A percentile compares a stretch with the other conserved stretches of the same genome.
Conservation (phyloP, 1,140 invertebrate genomes). For the Hermetia illucens region DNA sequence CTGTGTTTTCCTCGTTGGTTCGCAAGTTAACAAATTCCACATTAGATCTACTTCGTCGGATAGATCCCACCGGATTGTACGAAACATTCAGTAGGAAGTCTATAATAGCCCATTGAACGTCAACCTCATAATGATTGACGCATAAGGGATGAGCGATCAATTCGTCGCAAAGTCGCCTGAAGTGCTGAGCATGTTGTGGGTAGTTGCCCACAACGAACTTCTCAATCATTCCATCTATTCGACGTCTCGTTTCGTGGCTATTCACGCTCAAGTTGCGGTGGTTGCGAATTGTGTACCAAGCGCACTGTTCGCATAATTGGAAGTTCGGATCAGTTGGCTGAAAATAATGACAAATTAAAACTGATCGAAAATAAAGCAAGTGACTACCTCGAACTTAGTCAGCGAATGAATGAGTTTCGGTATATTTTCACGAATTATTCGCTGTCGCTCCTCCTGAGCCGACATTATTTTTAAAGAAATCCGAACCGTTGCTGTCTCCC, state of each 20-base stretch:
- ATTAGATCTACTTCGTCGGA: slow-evolving; percentile 9
- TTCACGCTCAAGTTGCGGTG: slow-evolving; percentile 13
- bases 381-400: slow-evolving; percentile 11
- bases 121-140: slow-evolving; percentile 11
- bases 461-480: too few species aligned
- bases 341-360: neutral
- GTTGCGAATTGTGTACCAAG: slow-evolving; percentile 11
- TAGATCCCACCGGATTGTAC: slow-evolving; percentile 15
- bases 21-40: neutral
- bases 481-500: too few species aligned
- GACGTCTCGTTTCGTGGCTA: slow-evolving; percentile 12
- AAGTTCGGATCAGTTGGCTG: slow-evolving; percentile 8
- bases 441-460: slow-evolving; percentile 2
- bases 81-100: slow-evolving; percentile 19
- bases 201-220: slow-evolving; percentile 18
- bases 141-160: slow-evolving; percentile 12
- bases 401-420: slow-evolving; percentile 13
- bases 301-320: slow-evolving; percentile 9
- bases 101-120: slow-evolving; percentile 18
- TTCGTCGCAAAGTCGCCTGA: slow-evolving; percentile 10
- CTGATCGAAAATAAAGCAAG: slow-evolving; percentile 1
- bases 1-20: too few species aligned
- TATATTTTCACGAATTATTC: slow-evolving; percentile 10
- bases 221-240: slow-evolving; percentile 15
- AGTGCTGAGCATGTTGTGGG: slow-evolving; percentile 9